A percentile compares a stretch with the other conserved stretches of the same genome.
These are phyloP conservation scores for Hipposideros larvatus DNA, from an alignment of 2,797 vertebrate genomes.

Conservation along the genomic window DNA sequence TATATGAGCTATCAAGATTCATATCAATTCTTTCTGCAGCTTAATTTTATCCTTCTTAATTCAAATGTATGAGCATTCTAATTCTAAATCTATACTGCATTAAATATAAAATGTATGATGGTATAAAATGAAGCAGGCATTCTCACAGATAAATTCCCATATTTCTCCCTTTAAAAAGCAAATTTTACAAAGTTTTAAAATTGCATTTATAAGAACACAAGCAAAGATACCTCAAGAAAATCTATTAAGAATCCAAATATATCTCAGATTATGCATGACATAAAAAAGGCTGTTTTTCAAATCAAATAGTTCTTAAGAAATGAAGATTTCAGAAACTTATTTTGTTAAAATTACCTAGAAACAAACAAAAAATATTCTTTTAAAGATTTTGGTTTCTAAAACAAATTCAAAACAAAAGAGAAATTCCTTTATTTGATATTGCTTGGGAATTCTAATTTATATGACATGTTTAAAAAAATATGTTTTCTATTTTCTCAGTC, in stretches of 20 bases:
- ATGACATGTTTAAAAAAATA: not conserved
- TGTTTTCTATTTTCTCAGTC: slow-evolving; percentile 43
- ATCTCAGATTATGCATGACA: not conserved
- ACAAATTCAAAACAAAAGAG: not conserved
- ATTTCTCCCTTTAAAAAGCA: slow-evolving; percentile 18
- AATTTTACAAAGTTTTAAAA: slow-evolving; percentile 28
- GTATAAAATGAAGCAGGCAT: slow-evolving; percentile 28
- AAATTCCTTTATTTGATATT: not conserved
- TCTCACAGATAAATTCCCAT: not conserved
- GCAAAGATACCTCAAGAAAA: not conserved
- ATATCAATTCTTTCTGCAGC: slow-evolving; percentile 45
- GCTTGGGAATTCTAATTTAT: slow-evolving; percentile 56
- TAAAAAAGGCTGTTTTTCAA: slow-evolving; percentile 25
- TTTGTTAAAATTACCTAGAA: not conserved
- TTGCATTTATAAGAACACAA: slow-evolving; percentile 20
- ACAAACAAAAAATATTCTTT: not conserved
- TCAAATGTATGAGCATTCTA: slow-evolving; percentile 51
- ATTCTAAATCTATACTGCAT: slow-evolving; percentile 48
- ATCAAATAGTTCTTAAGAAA: not conserved
- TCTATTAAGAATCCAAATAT: slow-evolving; percentile 5
- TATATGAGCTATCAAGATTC: slow-evolving; percentile 66
- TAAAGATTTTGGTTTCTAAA: not conserved
- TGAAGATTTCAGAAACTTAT: slow-evolving; percentile 13
- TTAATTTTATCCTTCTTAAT: slow-evolving; percentile 70
- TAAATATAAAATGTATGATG: slow-evolving; percentile 36